A percentile compares a stretch with the other conserved stretches of the same genome.
Evolutionary conservation across 2,888 invertebrate genomes (phyloP).

Genomic region (Cabera pusaria): DNA sequence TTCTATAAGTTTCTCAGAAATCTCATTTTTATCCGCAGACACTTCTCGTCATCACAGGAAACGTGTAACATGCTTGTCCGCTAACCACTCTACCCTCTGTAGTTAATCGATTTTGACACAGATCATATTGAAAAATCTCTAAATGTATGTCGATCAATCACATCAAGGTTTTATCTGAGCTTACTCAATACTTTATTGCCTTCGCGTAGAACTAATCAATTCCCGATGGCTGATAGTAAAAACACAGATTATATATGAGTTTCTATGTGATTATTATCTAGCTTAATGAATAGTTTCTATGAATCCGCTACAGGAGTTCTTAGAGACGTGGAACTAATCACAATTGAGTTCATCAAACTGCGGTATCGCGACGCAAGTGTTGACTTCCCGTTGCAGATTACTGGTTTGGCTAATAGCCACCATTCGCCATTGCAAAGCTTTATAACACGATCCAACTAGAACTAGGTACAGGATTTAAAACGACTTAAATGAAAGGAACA

Average conservation of each 20-base stretch:
- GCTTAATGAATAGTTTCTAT: too few species aligned
- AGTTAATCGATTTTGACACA: slow-evolving; percentile 16
- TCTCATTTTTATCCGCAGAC: too few species aligned
- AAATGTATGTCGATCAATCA: slow-evolving; percentile 30
- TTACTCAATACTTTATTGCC: slow-evolving; percentile 55
- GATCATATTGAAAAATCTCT: slow-evolving; percentile 9
- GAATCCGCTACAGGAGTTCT: too few species aligned
- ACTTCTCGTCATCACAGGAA: slow-evolving; percentile 24
- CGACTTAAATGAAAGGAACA: too few species aligned
- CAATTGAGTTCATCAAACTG: slow-evolving; percentile 33
- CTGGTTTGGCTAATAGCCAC: slow-evolving; percentile 17
- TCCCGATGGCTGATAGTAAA: slow-evolving; percentile 45
- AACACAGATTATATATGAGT: slow-evolving; percentile 27
- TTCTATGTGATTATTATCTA: slow-evolving; percentile 40
- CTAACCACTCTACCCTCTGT: slow-evolving; percentile 4
- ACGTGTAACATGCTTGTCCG: slow-evolving; percentile 8
- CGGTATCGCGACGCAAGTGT: slow-evolving; percentile 23
- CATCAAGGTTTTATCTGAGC: slow-evolving; percentile 45
- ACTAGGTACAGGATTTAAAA: too few species aligned
- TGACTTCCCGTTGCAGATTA: slow-evolving; percentile 29
- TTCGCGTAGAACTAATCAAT: slow-evolving; percentile 65
- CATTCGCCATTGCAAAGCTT: too few species aligned
- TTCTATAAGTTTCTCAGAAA: too few species aligned
- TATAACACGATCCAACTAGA: too few species aligned
- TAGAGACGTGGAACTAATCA: slow-evolving; percentile 29